A percentile compares a stretch with the other conserved stretches of the same genome.
Conservation (phyloP, 2,113 vertebrate genomes). For the Pachypanchax playfairii region DNA sequence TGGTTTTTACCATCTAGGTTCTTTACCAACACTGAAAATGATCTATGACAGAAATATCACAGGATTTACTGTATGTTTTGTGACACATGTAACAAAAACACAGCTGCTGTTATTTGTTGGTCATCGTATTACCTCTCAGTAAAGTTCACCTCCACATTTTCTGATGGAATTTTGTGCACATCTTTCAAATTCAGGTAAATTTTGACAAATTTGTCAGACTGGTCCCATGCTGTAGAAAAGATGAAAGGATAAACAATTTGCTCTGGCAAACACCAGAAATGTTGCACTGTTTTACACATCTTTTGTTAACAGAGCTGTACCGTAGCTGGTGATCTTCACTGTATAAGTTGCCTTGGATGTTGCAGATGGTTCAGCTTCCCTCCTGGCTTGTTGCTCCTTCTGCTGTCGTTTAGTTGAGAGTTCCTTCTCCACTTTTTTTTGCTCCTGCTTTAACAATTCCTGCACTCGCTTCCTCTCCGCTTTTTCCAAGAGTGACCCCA, state of each 20-base stretch:
- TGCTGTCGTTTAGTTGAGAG: conserved; percentile 82
- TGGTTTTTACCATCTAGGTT: conserved; percentile 93
- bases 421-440: conserved; percentile 89
- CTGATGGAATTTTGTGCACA: conserved; percentile 88
- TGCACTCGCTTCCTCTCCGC: conserved; percentile 84
- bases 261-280: background rate
- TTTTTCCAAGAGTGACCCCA: conserved; percentile 82
- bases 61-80: rapidly evolving
- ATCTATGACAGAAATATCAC: conserved; percentile 73
- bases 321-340: conserved; percentile 95
- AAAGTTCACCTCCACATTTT: conserved; percentile 89
- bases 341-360: conserved; percentile 84
- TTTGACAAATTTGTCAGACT: conserved; percentile 97
- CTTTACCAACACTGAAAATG: conserved; percentile 91
- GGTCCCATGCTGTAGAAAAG: conserved; percentile 90
- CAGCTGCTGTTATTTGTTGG: background rate
- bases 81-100: background rate
- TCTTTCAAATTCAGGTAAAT: conserved; percentile 92
- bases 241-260: conserved; percentile 1
- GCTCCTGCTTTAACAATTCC: conserved; percentile 85
- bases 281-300: background rate
- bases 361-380: conserved; percentile 76
- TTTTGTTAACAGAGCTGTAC: conserved; percentile 69
- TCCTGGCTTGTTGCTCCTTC: conserved; percentile 79
- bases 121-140: conserved; percentile 85